Evolutionary conservation across 1,140 invertebrate species (phyloP).

Genomic region (Periplaneta americana): DNA sequence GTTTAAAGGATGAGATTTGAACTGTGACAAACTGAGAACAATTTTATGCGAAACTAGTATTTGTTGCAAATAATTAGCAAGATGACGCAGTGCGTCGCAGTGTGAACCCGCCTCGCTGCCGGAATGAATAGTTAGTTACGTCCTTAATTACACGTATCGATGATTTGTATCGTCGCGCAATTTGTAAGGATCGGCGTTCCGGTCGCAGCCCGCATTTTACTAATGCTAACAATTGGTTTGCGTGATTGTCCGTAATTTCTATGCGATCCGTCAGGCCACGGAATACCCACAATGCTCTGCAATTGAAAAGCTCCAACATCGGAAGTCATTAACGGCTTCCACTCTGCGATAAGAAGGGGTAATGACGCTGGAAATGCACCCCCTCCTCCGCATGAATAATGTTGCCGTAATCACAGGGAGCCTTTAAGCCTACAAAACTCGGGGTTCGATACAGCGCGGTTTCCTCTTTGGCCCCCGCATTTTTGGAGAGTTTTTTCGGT

Average conservation of each 20-base stretch:
- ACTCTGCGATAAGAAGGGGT: slow-evolving; percentile 10
- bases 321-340: slow-evolving; percentile 16
- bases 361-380: slow-evolving; percentile 2
- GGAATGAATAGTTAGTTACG: too few relatives aligned
- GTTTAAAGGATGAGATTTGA: too few relatives aligned
- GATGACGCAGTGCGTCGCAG: not conserved
- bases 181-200: not conserved
- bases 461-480: not conserved
- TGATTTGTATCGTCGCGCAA: too few relatives aligned
- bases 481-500: not conserved
- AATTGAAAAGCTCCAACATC: slow-evolving; percentile 15
- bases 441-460: too few relatives aligned
- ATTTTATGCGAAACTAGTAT: too few relatives aligned
- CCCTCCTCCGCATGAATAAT: too few relatives aligned
- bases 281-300: slow-evolving; percentile 8
- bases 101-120: not conserved
- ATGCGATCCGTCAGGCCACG: not conserved
- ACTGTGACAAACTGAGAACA: too few relatives aligned
- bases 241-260: slow-evolving; percentile 15
- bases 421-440: not conserved
- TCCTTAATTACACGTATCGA: not conserved
- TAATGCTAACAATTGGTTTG: slow-evolving; percentile 15
- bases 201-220: not conserved
- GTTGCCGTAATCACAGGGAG: too few relatives aligned
- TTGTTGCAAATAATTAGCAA: too few relatives aligned